Percentiles rank a stretch among this genome's conserved stretches.
These are phyloP conservation scores for Hirundichthys speculiger DNA, from an alignment of 2,113 vertebrate species.

Conservation along the genomic window DNA sequence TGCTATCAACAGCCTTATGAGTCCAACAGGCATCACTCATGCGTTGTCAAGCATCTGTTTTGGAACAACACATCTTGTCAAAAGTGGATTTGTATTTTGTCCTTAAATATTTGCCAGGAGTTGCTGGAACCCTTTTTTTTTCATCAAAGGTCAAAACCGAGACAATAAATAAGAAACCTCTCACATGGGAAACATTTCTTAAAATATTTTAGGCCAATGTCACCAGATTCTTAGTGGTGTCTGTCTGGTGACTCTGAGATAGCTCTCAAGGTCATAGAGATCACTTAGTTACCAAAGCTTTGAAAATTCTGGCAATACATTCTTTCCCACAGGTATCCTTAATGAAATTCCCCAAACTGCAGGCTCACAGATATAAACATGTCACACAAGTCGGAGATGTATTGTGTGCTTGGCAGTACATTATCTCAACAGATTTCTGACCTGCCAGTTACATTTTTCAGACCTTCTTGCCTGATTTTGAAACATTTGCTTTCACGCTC, in stretches of 20 bases:
- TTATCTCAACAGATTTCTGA: slow-evolving; percentile 59
- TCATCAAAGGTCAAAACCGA: slow-evolving; percentile 31
- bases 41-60: slow-evolving; percentile 52
- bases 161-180: slow-evolving; percentile 26
- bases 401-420: slow-evolving; percentile 45
- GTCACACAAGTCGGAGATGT: slow-evolving; percentile 27
- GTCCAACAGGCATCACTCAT: slow-evolving; percentile 30
- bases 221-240: slow-evolving; percentile 27
- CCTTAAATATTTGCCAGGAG: slow-evolving; percentile 35
- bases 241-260: slow-evolving; percentile 32
- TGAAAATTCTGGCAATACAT: slow-evolving; percentile 16
- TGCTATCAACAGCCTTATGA: slow-evolving; percentile 31
- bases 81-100: slow-evolving; percentile 36
- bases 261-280: slow-evolving; percentile 29
- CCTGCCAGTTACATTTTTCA: slow-evolving; percentile 50
- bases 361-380: slow-evolving; percentile 55
- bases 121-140: slow-evolving; percentile 22
- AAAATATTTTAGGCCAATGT: slow-evolving; percentile 21
- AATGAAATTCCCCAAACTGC: slow-evolving; percentile 30
- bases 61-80: slow-evolving; percentile 23
- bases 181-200: slow-evolving; percentile 42
- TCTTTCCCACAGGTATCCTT: slow-evolving; percentile 23
- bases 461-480: slow-evolving; percentile 57
- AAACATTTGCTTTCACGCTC: too few relatives aligned
- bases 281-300: slow-evolving; percentile 30